Percentiles rank a stretch among this genome's conserved stretches.
Conservation (phyloP, 2,888 invertebrate species). For the Homarus gammarus region DNA sequence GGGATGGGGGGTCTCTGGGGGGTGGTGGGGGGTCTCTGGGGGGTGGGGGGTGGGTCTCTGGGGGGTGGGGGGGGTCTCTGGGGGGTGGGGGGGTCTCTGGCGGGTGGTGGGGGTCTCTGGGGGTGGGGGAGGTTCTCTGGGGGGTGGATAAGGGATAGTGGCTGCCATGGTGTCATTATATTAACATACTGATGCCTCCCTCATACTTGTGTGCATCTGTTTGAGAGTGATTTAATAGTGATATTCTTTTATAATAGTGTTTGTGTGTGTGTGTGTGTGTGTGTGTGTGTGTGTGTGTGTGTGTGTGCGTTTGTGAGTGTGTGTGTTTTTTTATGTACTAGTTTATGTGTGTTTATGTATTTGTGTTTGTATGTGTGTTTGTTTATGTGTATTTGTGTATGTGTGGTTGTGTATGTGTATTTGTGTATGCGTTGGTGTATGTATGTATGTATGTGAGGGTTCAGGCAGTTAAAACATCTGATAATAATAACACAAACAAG, state of each 20-base stretch:
- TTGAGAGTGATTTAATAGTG: no score
- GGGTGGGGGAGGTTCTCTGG: no score
- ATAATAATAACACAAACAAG: neutral
- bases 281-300: constrained; percentile 11
- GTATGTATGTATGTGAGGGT: neutral
- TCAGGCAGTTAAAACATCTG: neutral
- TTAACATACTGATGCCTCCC: neutral
- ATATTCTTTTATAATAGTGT: no score
- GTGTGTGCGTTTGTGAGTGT: neutral
- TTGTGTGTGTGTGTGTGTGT: neutral
- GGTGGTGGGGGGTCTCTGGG: no score
- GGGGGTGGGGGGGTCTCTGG: no score
- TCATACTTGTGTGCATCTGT: neutral
- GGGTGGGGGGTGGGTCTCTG: no score
- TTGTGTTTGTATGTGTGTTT: no score
- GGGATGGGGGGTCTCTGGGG: no score
- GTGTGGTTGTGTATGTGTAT: neutral
- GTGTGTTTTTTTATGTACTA: neutral
- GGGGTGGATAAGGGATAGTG: no score
- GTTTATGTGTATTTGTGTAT: neutral
- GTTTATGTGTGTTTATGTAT: neutral
- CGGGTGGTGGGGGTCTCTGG: no score
- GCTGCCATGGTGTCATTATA: no score
- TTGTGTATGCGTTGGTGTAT: neutral
- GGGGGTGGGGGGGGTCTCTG: no score